These are phyloP conservation scores for Otus sunia DNA, from an alignment of 2,113 vertebrate genomes.

Conservation along the genomic window DNA sequence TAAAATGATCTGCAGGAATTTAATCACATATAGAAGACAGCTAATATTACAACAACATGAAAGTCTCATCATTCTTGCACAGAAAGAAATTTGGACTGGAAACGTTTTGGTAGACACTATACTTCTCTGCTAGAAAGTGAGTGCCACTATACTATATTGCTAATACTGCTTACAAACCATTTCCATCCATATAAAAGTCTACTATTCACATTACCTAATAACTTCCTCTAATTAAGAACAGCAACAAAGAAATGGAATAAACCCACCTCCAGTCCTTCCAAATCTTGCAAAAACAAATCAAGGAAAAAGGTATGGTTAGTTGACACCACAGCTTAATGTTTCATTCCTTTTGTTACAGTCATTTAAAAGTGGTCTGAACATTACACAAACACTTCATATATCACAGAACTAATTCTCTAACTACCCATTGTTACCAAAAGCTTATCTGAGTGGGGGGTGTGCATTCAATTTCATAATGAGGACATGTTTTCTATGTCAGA, in stretches of 20 bases:
- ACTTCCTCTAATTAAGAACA: background rate
- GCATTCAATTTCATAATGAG: background rate
- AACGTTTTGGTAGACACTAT: background rate
- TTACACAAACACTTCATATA: background rate
- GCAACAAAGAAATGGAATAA: background rate
- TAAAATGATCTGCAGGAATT: background rate
- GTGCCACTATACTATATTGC: background rate
- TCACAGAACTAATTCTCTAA: background rate
- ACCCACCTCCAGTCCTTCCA: background rate
- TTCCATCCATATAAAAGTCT: background rate
- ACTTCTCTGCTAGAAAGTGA: background rate
- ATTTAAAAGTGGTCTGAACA: background rate
- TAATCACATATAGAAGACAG: background rate
- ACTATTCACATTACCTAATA: background rate
- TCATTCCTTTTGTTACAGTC: background rate
- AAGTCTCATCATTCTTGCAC: background rate
- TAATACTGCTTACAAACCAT: background rate
- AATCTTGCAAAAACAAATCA: background rate
- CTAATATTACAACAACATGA: background rate
- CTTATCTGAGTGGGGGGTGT: background rate
- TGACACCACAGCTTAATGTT: background rate
- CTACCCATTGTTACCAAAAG: background rate
- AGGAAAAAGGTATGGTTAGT: background rate
- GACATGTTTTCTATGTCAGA: background rate
- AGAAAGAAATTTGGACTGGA: background rate